Evolutionary conservation across 2,888 invertebrate species (phyloP), one percentile per base, ranked within the genome.

Genomic region (Ichneumoninae sp.): DNA sequence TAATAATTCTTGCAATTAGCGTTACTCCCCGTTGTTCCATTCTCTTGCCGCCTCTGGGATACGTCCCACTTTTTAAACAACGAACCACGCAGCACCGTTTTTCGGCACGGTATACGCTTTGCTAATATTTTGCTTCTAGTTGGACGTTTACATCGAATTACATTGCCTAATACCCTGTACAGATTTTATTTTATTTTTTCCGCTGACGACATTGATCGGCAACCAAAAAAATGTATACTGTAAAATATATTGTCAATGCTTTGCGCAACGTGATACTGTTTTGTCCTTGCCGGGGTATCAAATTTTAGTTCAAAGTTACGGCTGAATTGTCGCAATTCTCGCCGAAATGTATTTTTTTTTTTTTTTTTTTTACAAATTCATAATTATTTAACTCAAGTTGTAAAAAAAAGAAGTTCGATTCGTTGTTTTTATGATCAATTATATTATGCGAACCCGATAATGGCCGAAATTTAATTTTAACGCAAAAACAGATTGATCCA

Each of bases 1-100:
- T 76, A 50, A 77, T 71, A 77, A 65, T 76, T 76, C 75, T 82
- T 77, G 71, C 66, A 82, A 82, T 77, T 82, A 82, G 36, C 65
- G 57, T 68, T 77, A n/a, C 40, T 57, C 30, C 40, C 44, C 76
- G 44, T 70, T 65, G 70, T 81, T 81, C 30, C 33, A 19, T 50
- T 54, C 57, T 13, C 22, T 10, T 26, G 40, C 52, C 19, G 63
- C 47, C 30, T 30, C 19, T 6, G 57, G 44, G 73, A 73, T 8
- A 44, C 57, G 73, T 26, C 30, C 60, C 60, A 74, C 26, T 74
- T 74, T 74, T 44, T 47, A 47, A 63, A 57, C 57, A 26, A 26
- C 57, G 57, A 57, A 47, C 57, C 26, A 4, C 57, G 57, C 26
- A 4, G 26, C 26, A 22, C 8, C 10, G 10, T 57, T 57, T 57